Evolutionary conservation across 2,113 vertebrate species (phyloP).

Genomic region (Rhegmatorhina hoffmannsi): DNA sequence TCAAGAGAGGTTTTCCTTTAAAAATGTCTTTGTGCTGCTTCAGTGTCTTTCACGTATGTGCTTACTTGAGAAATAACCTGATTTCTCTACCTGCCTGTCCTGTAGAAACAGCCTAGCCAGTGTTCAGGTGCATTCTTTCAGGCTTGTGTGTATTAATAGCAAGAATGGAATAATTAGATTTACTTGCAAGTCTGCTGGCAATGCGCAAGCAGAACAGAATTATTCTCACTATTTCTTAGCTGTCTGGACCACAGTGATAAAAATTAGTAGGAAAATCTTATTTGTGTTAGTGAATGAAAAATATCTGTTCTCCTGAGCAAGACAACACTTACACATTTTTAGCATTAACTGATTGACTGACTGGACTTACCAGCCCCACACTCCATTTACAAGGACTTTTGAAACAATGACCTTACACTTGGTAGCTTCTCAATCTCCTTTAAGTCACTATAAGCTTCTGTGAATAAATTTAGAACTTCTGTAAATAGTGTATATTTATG

Average conservation of each 20-base stretch:
- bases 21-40: not conserved
- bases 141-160: not conserved
- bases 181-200: constrained; percentile 37
- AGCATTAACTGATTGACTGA: not conserved
- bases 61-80: not conserved
- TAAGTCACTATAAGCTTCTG: not conserved
- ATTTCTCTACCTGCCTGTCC: not conserved
- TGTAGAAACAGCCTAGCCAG: not conserved
- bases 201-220: constrained; percentile 8
- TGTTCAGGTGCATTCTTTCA: constrained; percentile 25
- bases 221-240: not conserved
- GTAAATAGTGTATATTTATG: not conserved
- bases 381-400: not conserved
- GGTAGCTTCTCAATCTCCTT: not conserved
- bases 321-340: not conserved
- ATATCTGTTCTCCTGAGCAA: not conserved
- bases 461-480: not conserved
- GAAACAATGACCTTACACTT: not conserved
- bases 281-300: constrained; percentile 37
- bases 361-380: not conserved
- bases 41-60: not conserved
- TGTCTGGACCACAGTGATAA: not conserved
- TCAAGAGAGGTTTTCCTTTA: not conserved
- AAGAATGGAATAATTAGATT: constrained; percentile 30
- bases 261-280: constrained; percentile 27